Base-by-base conservation (phyloP, 92 coral and sea anemone genomes). In the Porites lobata region DNA sequence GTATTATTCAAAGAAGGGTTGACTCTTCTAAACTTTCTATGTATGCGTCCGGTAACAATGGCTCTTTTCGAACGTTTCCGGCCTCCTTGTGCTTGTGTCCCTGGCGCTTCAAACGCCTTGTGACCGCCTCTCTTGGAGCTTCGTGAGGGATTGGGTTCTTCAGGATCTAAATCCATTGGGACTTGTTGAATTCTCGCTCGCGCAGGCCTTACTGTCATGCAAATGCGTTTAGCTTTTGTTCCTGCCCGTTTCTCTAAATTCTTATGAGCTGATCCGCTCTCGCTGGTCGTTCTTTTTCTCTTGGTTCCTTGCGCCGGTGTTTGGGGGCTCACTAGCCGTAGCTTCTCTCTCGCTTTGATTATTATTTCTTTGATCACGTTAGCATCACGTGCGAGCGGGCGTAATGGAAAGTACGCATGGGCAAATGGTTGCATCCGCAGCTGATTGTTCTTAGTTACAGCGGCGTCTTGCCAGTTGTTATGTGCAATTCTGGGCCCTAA, bases 401-500 rank as follows among this genome's bases (percentile, higher is more conserved):
- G 90, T 2, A 95, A 76, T 11, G 98, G 98, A 79, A 93, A 95
- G 76, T 95, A 95, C 81, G 96, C 94, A 89, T 95, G 98, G 63
- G 98, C 91, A 59, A 95, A 73, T 29, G 98, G 98, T 77, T 95
- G 98, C 69, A 95, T 93, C 64, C 98, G 87, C 72, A 91, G 78
- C 43, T 91, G 79, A 66, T 92, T 93, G 84, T 80, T 95, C 66
- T 92, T 94, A 67, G 98, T 95, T 38, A 93, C 87, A 56, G 86
- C 92, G 54, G 91, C 93, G 70, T 95, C 98, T 65, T 95, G 98
- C 98, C 98, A 95, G 86, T 95, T 95, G 83, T 95, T 95, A 80
- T 94, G 92, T 53, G 96, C 96, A 63, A 91, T 85, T 82, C 90
- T 85, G 53, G 98, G 98, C 6, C 89, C 82, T 75, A 95, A 88